These are phyloP conservation scores for Dermatophagoides farinae DNA, from an alignment of 1,140 invertebrate genomes.

Conservation along the genomic window DNA sequence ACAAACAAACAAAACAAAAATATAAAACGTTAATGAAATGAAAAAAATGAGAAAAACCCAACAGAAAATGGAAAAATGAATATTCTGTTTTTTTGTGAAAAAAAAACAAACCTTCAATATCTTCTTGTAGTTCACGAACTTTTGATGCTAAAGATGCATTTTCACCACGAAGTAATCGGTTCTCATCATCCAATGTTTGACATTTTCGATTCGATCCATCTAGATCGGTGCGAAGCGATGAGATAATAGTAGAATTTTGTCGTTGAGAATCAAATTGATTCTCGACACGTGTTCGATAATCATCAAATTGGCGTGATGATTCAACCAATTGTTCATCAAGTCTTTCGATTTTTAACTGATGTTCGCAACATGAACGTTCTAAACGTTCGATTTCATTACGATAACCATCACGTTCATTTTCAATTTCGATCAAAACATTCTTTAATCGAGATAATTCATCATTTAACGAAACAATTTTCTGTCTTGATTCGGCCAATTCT, in stretches of 20 bases:
- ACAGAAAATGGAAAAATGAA: background rate
- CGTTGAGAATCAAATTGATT: background rate
- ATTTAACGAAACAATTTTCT: background rate
- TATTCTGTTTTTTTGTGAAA: too few relatives aligned
- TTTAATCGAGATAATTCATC: background rate
- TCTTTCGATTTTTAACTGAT: constrained; percentile 1
- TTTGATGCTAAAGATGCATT: constrained; percentile 7
- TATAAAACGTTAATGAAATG: background rate
- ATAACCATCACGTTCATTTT: background rate
- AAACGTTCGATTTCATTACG: background rate
- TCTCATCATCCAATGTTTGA: constrained; percentile 5
- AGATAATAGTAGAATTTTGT: too few relatives aligned
- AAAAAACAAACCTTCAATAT: constrained; percentile 11
- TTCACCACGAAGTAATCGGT: constrained; percentile 3
- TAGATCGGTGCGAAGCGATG: background rate
- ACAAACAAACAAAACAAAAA: background rate
- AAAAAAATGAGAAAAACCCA: background rate
- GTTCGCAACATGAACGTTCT: background rate
- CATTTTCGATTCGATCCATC: background rate
- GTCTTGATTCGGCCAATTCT: background rate
- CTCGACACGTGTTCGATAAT: background rate
- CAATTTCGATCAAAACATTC: background rate
- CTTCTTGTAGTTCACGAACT: constrained; percentile 11
- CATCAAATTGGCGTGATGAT: constrained; percentile 5
- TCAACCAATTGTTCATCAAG: background rate